Evolutionary conservation across 2,888 invertebrate genomes (phyloP).

Genomic region (Diogma glabrata): DNA sequence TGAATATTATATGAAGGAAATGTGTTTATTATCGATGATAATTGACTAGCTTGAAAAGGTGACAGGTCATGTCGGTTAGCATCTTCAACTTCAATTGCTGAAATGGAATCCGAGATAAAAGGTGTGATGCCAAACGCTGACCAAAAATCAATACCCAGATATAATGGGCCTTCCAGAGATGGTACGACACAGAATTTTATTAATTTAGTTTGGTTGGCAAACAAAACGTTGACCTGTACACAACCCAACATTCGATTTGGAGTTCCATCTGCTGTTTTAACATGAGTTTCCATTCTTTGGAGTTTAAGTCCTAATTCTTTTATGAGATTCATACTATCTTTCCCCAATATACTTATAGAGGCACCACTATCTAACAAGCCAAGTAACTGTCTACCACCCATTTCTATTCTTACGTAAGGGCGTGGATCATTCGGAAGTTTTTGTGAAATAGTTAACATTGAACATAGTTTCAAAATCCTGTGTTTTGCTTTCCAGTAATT

Average conservation of each 20-base stretch:
- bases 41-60: too few relatives aligned
- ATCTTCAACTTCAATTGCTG: too few relatives aligned
- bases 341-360: not conserved
- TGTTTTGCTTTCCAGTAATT: too few relatives aligned
- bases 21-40: too few relatives aligned
- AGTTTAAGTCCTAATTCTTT: not conserved
- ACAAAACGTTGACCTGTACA: not conserved
- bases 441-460: too few relatives aligned
- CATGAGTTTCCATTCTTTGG: not conserved
- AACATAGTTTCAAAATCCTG: too few relatives aligned
- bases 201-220: not conserved
- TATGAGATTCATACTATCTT: not conserved
- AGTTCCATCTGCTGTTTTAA: not conserved
- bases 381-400: too few relatives aligned
- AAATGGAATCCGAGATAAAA: too few relatives aligned
- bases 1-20: too few relatives aligned
- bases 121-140: conserved; percentile 11
- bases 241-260: not conserved
- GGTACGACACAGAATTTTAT: not conserved
- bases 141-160: conserved; percentile 17
- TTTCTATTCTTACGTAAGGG: too few relatives aligned
- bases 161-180: not conserved
- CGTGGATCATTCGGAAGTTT: too few relatives aligned
- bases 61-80: too few relatives aligned
- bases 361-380: not conserved